A percentile compares a stretch with the other conserved stretches of the same genome.
Conservation (phyloP, 2,888 invertebrate genomes). For the Chorisops tibialis region DNA sequence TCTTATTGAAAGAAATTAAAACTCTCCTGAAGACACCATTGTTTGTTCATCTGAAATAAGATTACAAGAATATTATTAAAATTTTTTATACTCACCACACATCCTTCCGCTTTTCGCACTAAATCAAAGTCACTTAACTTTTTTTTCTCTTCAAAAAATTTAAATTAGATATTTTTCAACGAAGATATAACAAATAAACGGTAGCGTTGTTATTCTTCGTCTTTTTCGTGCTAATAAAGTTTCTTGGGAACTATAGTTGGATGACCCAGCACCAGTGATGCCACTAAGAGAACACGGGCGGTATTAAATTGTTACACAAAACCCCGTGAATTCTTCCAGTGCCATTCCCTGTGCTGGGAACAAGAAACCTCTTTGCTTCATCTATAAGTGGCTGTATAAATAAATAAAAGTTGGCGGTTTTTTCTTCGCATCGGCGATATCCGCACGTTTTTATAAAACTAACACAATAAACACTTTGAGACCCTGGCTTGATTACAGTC, state of each 20-base stretch:
- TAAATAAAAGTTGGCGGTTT: background rate
- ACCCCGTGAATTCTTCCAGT: constrained; percentile 66
- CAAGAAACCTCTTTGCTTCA: constrained; percentile 16
- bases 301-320: constrained; percentile 44
- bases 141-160: too few species aligned
- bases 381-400: background rate
- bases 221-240: background rate
- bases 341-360: constrained; percentile 58
- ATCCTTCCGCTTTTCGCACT: too few species aligned
- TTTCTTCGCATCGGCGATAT: background rate
- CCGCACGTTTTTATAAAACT: constrained; percentile 13
- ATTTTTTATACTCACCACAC: too few species aligned
- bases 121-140: too few species aligned
- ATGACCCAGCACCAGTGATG: constrained; percentile 52
- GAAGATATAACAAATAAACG: too few species aligned
- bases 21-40: too few species aligned
- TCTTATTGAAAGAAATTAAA: too few species aligned
- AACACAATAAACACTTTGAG: constrained; percentile 16
- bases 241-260: constrained; percentile 26
- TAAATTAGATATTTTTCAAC: too few species aligned
- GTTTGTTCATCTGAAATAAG: too few species aligned
- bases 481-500: constrained; percentile 20
- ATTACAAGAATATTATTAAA: too few species aligned
- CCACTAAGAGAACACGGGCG: constrained; percentile 56
- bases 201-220: too few species aligned